These are phyloP conservation scores for Saturnia japonica DNA, from an alignment of 2,888 invertebrate species.

Conservation along the genomic window DNA sequence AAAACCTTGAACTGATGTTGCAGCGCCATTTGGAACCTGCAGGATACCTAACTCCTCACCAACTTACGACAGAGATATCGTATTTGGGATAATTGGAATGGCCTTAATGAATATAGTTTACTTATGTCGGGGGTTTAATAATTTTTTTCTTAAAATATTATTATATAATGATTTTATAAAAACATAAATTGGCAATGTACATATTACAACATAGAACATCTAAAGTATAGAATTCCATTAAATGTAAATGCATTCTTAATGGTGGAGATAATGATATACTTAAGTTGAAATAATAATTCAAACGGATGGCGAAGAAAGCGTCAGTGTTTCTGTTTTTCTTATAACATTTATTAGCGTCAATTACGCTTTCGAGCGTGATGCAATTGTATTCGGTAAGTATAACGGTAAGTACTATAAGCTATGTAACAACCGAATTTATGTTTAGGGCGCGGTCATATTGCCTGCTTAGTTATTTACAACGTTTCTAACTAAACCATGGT, in stretches of 20 bases:
- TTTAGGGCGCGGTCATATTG: slow-evolving; percentile 16
- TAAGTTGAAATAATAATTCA: slow-evolving; percentile 1
- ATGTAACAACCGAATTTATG: slow-evolving; percentile 22
- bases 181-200: background rate
- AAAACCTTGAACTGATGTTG: too few relatives aligned
- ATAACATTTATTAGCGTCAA: slow-evolving; percentile 44
- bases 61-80: too few relatives aligned
- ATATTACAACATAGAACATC: background rate
- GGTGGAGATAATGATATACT: slow-evolving; percentile 6
- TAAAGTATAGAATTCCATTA: background rate
- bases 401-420: background rate
- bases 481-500: background rate
- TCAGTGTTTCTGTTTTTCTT: slow-evolving; percentile 16
- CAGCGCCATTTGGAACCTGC: too few relatives aligned
- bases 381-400: slow-evolving; percentile 45
- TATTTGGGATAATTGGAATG: too few relatives aligned
- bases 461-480: background rate
- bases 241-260: background rate
- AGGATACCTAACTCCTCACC: too few relatives aligned
- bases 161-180: too few relatives aligned
- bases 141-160: too few relatives aligned
- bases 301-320: slow-evolving; percentile 6
- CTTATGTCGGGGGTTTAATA: too few relatives aligned
- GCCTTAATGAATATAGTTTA: too few relatives aligned
- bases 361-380: slow-evolving; percentile 74